phyloP scores from a whole-genome alignment of 2,888 invertebrate species.

The Acleris sparsana region DNA sequence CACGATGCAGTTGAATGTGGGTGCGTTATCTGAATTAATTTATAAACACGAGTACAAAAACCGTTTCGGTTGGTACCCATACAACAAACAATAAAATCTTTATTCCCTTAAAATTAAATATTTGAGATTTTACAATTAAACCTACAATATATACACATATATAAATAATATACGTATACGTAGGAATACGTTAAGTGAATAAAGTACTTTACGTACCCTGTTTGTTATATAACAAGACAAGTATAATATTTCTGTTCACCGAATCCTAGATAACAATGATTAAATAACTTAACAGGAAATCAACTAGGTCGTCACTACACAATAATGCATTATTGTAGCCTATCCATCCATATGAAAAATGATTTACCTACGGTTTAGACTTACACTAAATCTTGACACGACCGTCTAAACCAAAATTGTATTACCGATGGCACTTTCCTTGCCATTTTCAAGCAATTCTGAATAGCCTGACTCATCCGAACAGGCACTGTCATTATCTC shows the following conservation, averaged over 20 bases:
- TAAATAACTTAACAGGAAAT: slow-evolving; percentile 41
- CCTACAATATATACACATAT: slow-evolving; percentile 70
- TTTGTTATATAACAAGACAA: slow-evolving; percentile 42
- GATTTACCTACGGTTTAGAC: slow-evolving; percentile 19
- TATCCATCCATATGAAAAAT: slow-evolving; percentile 38
- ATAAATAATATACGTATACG: too few relatives aligned
- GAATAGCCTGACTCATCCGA: slow-evolving; percentile 97
- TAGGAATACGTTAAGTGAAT: slow-evolving; percentile 60
- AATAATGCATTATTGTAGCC: slow-evolving; percentile 49
- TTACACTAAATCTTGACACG: slow-evolving; percentile 10
- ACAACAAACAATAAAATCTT: slow-evolving; percentile 16
- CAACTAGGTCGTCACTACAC: slow-evolving; percentile 46
- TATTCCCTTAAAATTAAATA: slow-evolving; percentile 30
- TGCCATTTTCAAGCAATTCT: slow-evolving; percentile 85
- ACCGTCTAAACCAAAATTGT: slow-evolving; percentile 74
- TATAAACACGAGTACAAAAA: not conserved
- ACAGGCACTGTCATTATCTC: slow-evolving; percentile 91
- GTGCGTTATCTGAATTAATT: not conserved
- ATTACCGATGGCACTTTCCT: slow-evolving; percentile 76
- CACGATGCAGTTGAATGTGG: not conserved
- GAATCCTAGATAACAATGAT: slow-evolving; percentile 22
- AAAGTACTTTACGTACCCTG: slow-evolving; percentile 46
- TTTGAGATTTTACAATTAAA: slow-evolving; percentile 40
- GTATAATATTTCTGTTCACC: slow-evolving; percentile 34
- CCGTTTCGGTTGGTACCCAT: not conserved